Evolutionary conservation across 1,140 invertebrate genomes (phyloP).

Genomic region (Heliothis virescens): DNA sequence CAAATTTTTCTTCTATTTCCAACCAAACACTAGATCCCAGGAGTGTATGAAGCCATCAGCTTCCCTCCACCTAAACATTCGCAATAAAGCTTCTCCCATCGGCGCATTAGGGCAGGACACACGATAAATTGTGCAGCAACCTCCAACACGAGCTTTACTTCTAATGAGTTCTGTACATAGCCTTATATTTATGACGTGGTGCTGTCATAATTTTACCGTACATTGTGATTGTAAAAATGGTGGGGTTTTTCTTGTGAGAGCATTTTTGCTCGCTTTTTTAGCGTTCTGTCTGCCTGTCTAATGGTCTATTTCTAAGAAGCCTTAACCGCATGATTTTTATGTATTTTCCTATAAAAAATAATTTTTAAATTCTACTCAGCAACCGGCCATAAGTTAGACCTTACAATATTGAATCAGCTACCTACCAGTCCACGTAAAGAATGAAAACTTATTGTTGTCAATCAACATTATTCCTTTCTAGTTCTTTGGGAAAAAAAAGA

Average conservation of each 20-base stretch:
- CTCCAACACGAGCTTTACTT: constrained; percentile 39
- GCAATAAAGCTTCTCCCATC: constrained; percentile 38
- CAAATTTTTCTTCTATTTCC: too few species aligned
- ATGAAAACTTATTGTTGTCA: too few species aligned
- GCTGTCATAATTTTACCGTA: constrained; percentile 31
- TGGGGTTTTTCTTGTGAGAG: background rate
- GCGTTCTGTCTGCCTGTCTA: too few species aligned
- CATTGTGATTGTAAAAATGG: constrained; percentile 27
- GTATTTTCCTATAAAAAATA: too few species aligned
- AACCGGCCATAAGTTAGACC: too few species aligned
- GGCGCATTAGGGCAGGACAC: constrained; percentile 30
- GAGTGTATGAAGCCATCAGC: constrained; percentile 17
- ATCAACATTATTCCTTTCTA: too few species aligned
- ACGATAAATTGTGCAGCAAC: constrained; percentile 44
- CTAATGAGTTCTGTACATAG: constrained; percentile 34
- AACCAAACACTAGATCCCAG: background rate
- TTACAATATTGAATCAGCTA: too few species aligned
- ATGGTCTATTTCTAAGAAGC: too few species aligned
- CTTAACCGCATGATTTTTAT: too few species aligned
- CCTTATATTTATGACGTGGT: constrained; percentile 39
- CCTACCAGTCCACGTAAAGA: too few species aligned
- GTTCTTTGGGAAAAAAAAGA: too few species aligned
- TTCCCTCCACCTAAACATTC: constrained; percentile 12
- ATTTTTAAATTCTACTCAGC: too few species aligned
- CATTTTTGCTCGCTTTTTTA: background rate